Evolutionary conservation across 2,888 invertebrate species (phyloP).

Genomic region (Aleiodes alternator): DNA sequence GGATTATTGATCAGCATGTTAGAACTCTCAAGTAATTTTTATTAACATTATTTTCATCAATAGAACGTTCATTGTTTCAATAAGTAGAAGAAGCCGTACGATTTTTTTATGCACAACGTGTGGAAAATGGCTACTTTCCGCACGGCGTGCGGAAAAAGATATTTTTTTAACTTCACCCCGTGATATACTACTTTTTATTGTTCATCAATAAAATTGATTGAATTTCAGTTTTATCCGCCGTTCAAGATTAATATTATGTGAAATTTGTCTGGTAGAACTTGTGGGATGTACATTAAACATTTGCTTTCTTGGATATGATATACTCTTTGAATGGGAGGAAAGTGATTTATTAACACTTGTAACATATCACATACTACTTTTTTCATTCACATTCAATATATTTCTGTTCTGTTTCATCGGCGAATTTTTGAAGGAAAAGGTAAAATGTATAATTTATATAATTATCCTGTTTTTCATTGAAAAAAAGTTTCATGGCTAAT

Average conservation of each 20-base stretch:
- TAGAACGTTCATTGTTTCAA: too few relatives aligned
- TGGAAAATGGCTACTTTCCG: too few relatives aligned
- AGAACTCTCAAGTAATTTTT: slow-evolving; percentile 60
- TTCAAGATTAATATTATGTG: slow-evolving; percentile 50
- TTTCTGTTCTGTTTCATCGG: slow-evolving; percentile 67
- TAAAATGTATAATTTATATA: slow-evolving; percentile 46
- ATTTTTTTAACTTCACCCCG: too few relatives aligned
- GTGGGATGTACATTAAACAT: slow-evolving; percentile 56
- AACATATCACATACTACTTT: slow-evolving; percentile 45
- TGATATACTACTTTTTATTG: too few relatives aligned
- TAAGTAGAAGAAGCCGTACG: too few relatives aligned
- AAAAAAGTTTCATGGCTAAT: too few relatives aligned
- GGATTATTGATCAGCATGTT: slow-evolving; percentile 59
- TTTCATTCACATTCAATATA: slow-evolving; percentile 56
- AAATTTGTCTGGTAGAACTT: slow-evolving; percentile 57
- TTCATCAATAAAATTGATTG: slow-evolving; percentile 23
- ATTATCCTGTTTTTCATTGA: background rate
- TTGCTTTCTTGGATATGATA: slow-evolving; percentile 58
- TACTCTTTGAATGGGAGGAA: slow-evolving; percentile 52
- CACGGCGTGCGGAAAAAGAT: too few relatives aligned
- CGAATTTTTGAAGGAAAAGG: slow-evolving; percentile 64
- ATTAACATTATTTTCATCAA: too few relatives aligned
- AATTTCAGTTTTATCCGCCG: slow-evolving; percentile 46
- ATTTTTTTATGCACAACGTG: too few relatives aligned
- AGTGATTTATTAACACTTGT: slow-evolving; percentile 46